Percentiles rank a stretch among this genome's conserved stretches.
phyloP scores from a whole-genome alignment of 2,113 vertebrate species.

The Malaclemys terrapin region DNA sequence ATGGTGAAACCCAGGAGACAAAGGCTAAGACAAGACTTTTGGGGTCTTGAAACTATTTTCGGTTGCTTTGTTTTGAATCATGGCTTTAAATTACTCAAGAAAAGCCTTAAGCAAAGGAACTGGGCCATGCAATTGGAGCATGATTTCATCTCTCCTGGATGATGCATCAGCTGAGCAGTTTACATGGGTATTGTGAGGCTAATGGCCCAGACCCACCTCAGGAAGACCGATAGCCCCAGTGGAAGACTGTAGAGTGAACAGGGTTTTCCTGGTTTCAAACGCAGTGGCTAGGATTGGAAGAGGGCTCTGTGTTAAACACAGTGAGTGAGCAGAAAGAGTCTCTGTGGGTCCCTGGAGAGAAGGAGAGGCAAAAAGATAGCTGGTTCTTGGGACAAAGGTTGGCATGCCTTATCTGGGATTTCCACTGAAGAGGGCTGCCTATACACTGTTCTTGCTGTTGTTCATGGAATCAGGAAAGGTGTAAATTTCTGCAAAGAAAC shows the following conservation, averaged over 20 bases:
- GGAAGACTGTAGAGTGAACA: conserved; percentile 24
- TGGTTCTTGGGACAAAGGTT: not conserved
- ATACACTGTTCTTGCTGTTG: not conserved
- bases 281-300: not conserved
- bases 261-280: conserved; percentile 36
- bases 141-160: conserved; percentile 40
- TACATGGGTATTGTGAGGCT: not conserved
- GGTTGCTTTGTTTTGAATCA: conserved; percentile 40
- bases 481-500: not conserved
- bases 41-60: conserved; percentile 14
- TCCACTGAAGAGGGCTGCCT: not conserved
- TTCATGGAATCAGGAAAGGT: not conserved
- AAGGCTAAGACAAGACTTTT: conserved; percentile 18
- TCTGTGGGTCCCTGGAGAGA: not conserved
- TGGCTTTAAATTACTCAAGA: conserved; percentile 47
- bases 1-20: not conserved
- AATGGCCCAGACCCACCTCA: conserved; percentile 33
- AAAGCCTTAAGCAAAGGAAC: conserved; percentile 54
- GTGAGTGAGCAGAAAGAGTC: not conserved
- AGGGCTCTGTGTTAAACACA: conserved; percentile 26
- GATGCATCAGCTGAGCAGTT: not conserved
- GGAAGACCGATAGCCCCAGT: not conserved
- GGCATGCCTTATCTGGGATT: not conserved
- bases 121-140: not conserved
- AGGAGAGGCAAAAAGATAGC: not conserved